Base-by-base conservation (phyloP, 2,113 vertebrate genomes). In the Heteronetta atricapilla region DNA sequence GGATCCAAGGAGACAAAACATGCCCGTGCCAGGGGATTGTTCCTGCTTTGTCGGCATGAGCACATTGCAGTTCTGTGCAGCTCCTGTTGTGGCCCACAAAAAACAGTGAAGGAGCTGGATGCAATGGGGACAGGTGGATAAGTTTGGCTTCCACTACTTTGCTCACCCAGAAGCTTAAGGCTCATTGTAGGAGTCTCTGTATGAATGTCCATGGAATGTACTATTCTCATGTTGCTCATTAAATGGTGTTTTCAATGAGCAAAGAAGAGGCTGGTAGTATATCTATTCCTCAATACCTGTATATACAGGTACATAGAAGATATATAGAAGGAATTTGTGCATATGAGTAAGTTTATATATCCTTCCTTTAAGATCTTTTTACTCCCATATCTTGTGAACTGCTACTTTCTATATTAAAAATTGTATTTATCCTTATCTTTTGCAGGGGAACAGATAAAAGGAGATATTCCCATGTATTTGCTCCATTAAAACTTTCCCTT, bases 1-100 rank as follows among this genome's bases (percentile, higher is more conserved):
- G 31, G 10, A 26, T 67, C 42, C 22, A 33, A 50, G 56, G 10
- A 21, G 64, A 63, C 12, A 46, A 29, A 17, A 40, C 0, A 0
- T 10, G 21, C 25, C 14, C 2, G 1, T 12, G 17, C 10, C 18
- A 29, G 62, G 36, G 40, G 17, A 11, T 19, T 64, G 36, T 38
- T 36, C 23, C 13, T 25, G 23, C 50, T 52, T 52, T 52, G 18
- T 36, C 28, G 16, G 50, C 6, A 20, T 28, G 11, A 91, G 29
- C 36, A 18, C 28, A 55, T 22, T 16, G 22, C 25, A 31, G 0
- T 11, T 73, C 70, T 33, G 28, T n/a, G 13, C 0, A 0, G 9
- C 20, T 88, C 28, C 33, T 44, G 7, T 8, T 53, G 42, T 13
- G 44, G 26, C 16, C 26, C 26, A 40, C 40, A 80, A 44, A 68